Evolutionary conservation across 2,797 vertebrate genomes (phyloP).

Genomic region (Choloepus didactylus): DNA sequence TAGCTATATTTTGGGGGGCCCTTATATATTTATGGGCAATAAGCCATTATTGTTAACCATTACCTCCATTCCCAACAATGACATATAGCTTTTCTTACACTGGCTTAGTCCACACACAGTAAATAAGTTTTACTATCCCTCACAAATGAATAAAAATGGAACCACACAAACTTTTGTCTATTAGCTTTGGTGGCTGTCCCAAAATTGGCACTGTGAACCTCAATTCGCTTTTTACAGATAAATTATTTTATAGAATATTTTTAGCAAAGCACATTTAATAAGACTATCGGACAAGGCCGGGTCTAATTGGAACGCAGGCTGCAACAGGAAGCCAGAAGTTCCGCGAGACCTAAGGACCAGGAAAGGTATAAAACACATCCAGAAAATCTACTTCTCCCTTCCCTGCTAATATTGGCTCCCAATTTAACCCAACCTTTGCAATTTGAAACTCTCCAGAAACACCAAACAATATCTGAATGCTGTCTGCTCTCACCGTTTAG

Average conservation of each 20-base stretch:
- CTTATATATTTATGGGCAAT: background rate
- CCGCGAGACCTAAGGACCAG: background rate
- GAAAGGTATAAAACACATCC: background rate
- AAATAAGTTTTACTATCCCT: background rate
- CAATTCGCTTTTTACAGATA: background rate
- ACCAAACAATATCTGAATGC: background rate
- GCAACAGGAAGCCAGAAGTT: background rate
- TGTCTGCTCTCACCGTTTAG: background rate
- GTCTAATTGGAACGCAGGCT: background rate
- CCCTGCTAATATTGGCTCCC: background rate
- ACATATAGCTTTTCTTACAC: background rate
- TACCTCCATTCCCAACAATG: background rate
- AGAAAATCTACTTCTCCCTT: background rate
- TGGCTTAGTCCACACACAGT: background rate
- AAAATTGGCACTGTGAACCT: background rate
- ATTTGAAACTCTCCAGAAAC: slow-evolving; percentile 25
- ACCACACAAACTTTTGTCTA: background rate
- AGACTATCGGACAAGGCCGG: background rate
- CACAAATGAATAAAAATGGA: background rate
- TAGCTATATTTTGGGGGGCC: background rate
- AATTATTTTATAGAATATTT: background rate
- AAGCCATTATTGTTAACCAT: background rate
- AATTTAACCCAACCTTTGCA: background rate
- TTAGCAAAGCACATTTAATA: background rate
- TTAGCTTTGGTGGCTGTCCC: background rate